Percentiles rank a stretch among this genome's conserved stretches.
Conservation (phyloP, 1,140 invertebrate species). For the Caenorhabditis brenneri region DNA sequence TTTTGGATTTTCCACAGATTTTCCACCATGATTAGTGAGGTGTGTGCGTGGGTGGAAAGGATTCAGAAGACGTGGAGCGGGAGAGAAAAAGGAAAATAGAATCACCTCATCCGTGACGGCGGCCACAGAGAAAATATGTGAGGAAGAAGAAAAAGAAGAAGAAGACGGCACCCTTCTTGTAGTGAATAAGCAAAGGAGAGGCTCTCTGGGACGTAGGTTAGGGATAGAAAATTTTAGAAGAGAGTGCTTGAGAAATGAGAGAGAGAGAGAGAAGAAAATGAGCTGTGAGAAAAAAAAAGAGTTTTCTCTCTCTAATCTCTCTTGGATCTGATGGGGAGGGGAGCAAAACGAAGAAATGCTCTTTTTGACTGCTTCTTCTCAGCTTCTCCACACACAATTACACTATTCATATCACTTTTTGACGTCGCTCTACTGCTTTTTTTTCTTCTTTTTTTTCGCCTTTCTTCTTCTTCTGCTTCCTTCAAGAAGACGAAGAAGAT, state of each 20-base stretch:
- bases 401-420: slow-evolving; percentile 44
- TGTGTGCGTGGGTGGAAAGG: no score
- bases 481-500: no score
- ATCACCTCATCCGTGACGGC: background rate
- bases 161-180: background rate
- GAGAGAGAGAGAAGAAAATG: background rate
- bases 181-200: background rate
- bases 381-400: slow-evolving; percentile 20
- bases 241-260: background rate
- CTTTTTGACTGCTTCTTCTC: background rate
- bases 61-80: background rate
- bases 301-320: background rate
- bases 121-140: background rate
- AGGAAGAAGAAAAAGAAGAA: background rate
- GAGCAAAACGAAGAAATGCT: background rate
- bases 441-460: background rate
- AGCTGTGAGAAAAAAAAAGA: background rate
- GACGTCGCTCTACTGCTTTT: background rate
- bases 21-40: no score
- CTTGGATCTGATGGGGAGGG: slow-evolving; percentile 16
- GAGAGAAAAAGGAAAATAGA: background rate
- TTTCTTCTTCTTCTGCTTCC: no score
- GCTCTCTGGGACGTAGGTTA: background rate
- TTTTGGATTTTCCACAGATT: no score
- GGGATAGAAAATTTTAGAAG: background rate